Base-by-base conservation (phyloP, 2,797 vertebrate genomes). In the Enteromius treurensis region DNA sequence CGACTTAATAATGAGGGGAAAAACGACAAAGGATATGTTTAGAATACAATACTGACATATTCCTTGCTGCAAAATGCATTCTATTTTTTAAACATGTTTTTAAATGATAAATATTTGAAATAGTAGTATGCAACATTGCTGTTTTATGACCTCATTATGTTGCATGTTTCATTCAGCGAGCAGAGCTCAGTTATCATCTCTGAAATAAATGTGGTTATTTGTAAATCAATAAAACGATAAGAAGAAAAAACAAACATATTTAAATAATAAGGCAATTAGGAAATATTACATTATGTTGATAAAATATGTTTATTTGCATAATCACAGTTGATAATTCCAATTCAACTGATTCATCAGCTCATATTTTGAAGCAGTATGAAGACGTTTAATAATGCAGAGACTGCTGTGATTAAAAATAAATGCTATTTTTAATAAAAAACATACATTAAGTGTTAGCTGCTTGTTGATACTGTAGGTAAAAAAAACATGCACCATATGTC, bases 21-120 rank as follows among this genome's bases (percentile, higher is more conserved):
- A 76, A 75, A 65, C 11, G 17, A 19, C 9, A 67, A 70, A 64
- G 53, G 68, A 42, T 73, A n/a, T 64, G 58, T 75, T 81, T 42
- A 23, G n/a, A 71, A 60, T 60, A 53, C 1, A 71, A 80, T 42
- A 79, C 60, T 78, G 34, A n/a, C 40, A 62, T 7, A 34, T 11
- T 37, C 26, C 9, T 53, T 34, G 1, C 17, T 21, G 51, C 13
- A 0, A 4, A 21, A 17, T 34, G 3, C 17, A 26, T 51, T 51
- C 14, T 49, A 10, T 71, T 71, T 26, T 5, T 29, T 51, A 32
- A 37, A 37, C 7, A 37, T 42, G 10, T 42, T 32, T 49, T 32
- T 73, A 26, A 51, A 4, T 73, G 26, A 51, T 51, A 21, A 1
- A 51, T 51, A 51, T 32, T 73, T 74, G 9, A 21, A 34, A 51